Conservation (phyloP, 1,140 invertebrate genomes). For the Pogonomyrmex barbatus region DNA sequence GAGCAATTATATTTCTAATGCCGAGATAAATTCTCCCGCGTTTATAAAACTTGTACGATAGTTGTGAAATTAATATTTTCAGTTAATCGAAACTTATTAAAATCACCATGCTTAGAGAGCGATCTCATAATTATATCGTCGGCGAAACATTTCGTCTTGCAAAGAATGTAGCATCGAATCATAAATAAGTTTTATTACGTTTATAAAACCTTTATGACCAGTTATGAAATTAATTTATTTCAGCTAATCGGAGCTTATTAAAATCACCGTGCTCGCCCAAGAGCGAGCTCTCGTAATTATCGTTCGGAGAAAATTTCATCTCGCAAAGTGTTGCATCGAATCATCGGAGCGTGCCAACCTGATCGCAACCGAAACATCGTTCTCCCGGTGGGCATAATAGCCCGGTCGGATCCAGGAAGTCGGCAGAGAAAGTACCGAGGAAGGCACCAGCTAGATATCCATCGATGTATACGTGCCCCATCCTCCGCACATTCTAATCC, state of each 20-base stretch:
- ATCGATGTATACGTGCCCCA: slow-evolving; percentile 45
- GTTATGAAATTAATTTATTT: not conserved
- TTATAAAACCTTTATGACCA: not conserved
- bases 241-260: not conserved
- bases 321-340: not conserved
- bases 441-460: slow-evolving; percentile 41
- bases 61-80: not conserved
- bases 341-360: slow-evolving; percentile 30
- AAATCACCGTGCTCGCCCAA: not conserved
- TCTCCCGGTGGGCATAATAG: slow-evolving; percentile 32
- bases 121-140: not conserved
- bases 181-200: not conserved
- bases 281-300: not conserved
- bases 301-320: not conserved
- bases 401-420: slow-evolving; percentile 56
- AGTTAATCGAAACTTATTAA: not conserved
- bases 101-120: not conserved
- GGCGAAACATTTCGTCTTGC: not conserved
- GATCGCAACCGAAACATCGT: slow-evolving; percentile 39
- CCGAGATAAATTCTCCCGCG: not conserved
- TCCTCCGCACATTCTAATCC: slow-evolving; percentile 45
- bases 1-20: not conserved
- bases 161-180: not conserved
- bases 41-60: not conserved
- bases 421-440: slow-evolving; percentile 50